Conservation (phyloP, 2,113 vertebrate genomes). For the Barbus barbus region DNA sequence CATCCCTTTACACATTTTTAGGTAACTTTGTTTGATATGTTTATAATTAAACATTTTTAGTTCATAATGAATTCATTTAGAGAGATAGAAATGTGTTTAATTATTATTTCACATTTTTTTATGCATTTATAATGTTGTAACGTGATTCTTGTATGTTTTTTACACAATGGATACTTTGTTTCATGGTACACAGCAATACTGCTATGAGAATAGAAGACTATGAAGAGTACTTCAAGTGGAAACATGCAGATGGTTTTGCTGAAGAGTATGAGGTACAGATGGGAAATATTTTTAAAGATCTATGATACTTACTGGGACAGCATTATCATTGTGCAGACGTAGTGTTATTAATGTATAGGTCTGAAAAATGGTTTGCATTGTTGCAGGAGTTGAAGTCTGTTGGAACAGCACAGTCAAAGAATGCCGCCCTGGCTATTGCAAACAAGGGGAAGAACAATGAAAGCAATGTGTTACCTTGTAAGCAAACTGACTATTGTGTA, state of each 20-base stretch:
- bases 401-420: constrained; percentile 83
- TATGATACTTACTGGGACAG: not conserved
- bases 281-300: not conserved
- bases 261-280: constrained; percentile 89
- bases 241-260: constrained; percentile 91
- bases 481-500: constrained; percentile 64
- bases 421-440: constrained; percentile 76
- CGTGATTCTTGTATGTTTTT: not conserved
- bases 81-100: constrained; percentile 62
- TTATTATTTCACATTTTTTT: too few relatives aligned
- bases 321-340: not conserved
- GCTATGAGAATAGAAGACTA: constrained; percentile 84
- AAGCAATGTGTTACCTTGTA: constrained; percentile 94
- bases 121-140: too few relatives aligned
- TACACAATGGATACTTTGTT: not conserved
- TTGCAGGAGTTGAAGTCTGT: constrained; percentile 84
- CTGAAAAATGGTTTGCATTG: not conserved
- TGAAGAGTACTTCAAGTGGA: constrained; percentile 86
- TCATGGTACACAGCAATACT: constrained; percentile 63
- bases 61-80: too few relatives aligned
- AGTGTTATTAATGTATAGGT: not conserved
- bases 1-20: constrained; percentile 70
- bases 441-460: constrained; percentile 96
- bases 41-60: not conserved
- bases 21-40: constrained; percentile 58